Evolutionary conservation across 2,888 invertebrate species (phyloP), one percentile per base, ranked within the genome.

Genomic region (Macrophya alboannulata): DNA sequence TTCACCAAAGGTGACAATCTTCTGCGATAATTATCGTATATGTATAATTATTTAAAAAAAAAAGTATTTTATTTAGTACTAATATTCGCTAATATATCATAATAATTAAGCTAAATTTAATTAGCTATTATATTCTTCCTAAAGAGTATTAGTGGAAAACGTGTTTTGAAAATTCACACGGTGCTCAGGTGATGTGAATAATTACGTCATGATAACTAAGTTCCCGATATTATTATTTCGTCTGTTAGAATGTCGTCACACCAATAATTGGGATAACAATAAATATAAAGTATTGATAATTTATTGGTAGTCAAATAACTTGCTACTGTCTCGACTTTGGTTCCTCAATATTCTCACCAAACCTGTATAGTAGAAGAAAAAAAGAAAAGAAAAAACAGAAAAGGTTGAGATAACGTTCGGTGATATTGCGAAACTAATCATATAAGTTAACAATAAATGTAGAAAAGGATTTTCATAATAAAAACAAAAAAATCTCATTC

Each of bases 381-480:
- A 40, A 48, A 74, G 5, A 9, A 55, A 31, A 17, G 31, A 17
- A 31, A 17, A 51, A 17, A 12, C 25, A 37, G 68, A 77, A 51
- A 77, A 77, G 21, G 76, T 76, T 9, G 25, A 45, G 21, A 74
- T 45, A 43, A 43, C 40, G 21, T 43, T 72, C 43, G 40, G n/a
- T 72, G 25, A 76, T 21, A 76, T 31, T 31, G 51, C 48, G 31
- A 77, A 31, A 77, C 25, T 77, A 74, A 77, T 55, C 76, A 55
- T 77, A 77, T 77, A 51, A 79, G 31, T 43, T 59, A 62, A 62
- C 51, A 1, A 21, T 37, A 21, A 81, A 62, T 81, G 81, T 81
- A 81, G 81, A 21, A 81, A 62, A 62, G 55, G 8, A 62, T 51
- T 81, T 81, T 81, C 62, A 6, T 81, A 81, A 81, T 81, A 81